Evolutionary conservation across 2,888 invertebrate genomes (phyloP).

Genomic region (Dermolepida albohirtum): DNA sequence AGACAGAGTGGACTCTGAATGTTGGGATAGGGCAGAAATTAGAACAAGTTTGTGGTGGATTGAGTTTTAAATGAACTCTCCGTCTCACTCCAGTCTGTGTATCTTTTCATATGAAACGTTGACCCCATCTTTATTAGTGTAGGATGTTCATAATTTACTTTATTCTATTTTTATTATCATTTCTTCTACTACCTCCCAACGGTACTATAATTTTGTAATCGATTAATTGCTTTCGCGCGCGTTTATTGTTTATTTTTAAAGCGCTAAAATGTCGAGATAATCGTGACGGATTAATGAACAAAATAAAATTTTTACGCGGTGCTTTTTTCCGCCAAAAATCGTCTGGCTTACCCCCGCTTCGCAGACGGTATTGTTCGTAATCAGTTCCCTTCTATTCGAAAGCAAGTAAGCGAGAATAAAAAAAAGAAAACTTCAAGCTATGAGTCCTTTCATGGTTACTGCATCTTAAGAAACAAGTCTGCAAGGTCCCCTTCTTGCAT

Average conservation of each 20-base stretch:
- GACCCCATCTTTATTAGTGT: constrained; percentile 50
- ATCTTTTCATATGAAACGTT: constrained; percentile 44
- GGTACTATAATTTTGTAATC: too few species aligned
- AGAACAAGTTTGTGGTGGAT: constrained; percentile 53
- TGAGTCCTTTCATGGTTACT: constrained; percentile 54
- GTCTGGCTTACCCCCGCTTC: constrained; percentile 46
- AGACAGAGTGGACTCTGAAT: constrained; percentile 40
- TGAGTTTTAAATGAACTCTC: constrained; percentile 46
- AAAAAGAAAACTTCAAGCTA: constrained; percentile 50
- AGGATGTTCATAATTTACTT: constrained; percentile 42
- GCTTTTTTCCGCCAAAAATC: constrained; percentile 32
- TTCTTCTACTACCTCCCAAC: constrained; percentile 10
- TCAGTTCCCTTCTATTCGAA: constrained; percentile 43
- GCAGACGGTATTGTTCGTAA: constrained; percentile 60
- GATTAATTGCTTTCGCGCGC: too few species aligned
- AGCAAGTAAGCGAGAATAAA: constrained; percentile 42
- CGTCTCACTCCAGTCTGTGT: constrained; percentile 41
- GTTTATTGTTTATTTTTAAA: too few species aligned
- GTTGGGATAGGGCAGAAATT: constrained; percentile 56
- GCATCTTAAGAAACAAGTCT: constrained; percentile 59
- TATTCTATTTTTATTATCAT: too few species aligned
- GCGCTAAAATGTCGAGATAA: too few species aligned
- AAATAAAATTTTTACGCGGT: too few species aligned
- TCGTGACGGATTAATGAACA: too few species aligned
- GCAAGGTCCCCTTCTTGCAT: constrained; percentile 53